Evolutionary conservation across 2,888 invertebrate species (phyloP).

Genomic region (Yponomeuta sedellus): DNA sequence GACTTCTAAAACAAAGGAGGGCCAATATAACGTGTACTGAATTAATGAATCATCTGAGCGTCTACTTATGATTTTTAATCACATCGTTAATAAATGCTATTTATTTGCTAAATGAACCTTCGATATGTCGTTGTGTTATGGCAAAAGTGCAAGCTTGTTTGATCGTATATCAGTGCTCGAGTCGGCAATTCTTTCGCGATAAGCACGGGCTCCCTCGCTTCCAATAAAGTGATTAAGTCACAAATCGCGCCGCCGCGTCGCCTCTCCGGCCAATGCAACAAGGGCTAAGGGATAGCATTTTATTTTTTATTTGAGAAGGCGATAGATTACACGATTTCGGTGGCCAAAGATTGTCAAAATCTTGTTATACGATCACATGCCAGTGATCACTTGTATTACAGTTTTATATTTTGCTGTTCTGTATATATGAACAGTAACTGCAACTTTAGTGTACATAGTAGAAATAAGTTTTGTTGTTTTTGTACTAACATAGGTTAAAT

Average conservation of each 20-base stretch:
- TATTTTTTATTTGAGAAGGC: neutral
- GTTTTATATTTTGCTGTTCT: too few species aligned
- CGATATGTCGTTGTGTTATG: neutral
- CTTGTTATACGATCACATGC: neutral
- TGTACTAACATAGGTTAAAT: too few species aligned
- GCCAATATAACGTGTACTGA: too few species aligned
- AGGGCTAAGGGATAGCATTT: neutral
- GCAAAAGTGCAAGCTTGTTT: constrained; percentile 73
- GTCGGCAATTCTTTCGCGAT: constrained; percentile 69
- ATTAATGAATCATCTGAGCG: too few species aligned
- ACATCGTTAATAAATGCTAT: too few species aligned
- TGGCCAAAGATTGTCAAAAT: neutral
- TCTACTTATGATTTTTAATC: too few species aligned
- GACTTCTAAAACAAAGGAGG: too few species aligned
- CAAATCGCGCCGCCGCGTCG: constrained; percentile 49
- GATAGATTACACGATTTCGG: neutral
- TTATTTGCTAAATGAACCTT: neutral
- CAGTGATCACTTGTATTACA: too few species aligned
- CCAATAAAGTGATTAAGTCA: constrained; percentile 77
- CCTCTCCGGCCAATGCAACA: neutral
- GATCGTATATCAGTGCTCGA: constrained; percentile 63
- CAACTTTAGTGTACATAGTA: too few species aligned
- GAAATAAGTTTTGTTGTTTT: too few species aligned
- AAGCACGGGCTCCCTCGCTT: constrained; percentile 64
- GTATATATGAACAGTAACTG: too few species aligned